A percentile compares a stretch with the other conserved stretches of the same genome.
Conservation (phyloP, 2,797 vertebrate genomes). For the Varecia variegata region DNA sequence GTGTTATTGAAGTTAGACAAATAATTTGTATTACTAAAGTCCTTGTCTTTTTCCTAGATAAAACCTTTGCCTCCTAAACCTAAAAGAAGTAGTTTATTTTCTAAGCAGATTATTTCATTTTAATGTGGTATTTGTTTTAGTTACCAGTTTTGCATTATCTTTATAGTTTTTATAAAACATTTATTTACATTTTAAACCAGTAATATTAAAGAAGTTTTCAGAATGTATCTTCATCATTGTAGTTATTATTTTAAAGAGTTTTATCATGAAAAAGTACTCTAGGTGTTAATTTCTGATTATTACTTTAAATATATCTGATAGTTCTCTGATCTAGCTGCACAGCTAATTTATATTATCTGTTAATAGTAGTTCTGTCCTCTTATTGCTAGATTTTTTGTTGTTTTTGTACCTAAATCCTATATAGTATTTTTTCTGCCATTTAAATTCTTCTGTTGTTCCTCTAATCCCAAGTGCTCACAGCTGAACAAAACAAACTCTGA, state of each 20-base stretch:
- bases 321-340: neutral
- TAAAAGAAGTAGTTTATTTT: slow-evolving; percentile 27
- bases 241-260: neutral
- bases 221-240: neutral
- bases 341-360: slow-evolving; percentile 15
- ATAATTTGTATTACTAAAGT: neutral
- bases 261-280: neutral
- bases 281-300: neutral
- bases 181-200: neutral
- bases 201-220: slow-evolving; percentile 19
- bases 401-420: neutral
- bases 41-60: neutral
- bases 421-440: neutral
- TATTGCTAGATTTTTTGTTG: neutral
- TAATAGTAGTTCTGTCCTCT: neutral
- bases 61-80: neutral
- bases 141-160: neutral
- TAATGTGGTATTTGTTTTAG: neutral
- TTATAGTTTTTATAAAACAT: neutral
- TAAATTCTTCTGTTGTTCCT: neutral
- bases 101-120: neutral
- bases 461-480: neutral
- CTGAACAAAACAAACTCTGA: neutral
- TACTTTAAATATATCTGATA: neutral
- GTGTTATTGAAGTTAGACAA: neutral